Evolutionary conservation across 2,113 vertebrate genomes (phyloP), one percentile per base, ranked within the genome.

Genomic region (Perca schrenkii): DNA sequence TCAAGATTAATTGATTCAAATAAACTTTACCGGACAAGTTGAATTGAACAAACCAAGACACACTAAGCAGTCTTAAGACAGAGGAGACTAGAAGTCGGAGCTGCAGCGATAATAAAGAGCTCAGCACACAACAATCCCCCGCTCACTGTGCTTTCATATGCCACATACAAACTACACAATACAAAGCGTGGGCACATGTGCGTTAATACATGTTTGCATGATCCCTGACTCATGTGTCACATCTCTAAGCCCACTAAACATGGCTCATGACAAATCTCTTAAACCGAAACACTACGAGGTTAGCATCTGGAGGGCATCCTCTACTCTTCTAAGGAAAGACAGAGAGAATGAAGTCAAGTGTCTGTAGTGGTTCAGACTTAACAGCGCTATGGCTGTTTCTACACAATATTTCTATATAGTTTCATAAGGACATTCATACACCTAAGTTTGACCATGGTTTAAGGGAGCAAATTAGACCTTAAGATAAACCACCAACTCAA

Each of bases 251-350:
- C 56, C 54, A 1, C 77, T 69, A 83, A 79, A 87, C 85, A 43
- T 62, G 82, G 78, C 83, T 88, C 56, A 47, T 62, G 69, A 47
- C 63, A 86, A 89, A 87, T 91, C 82, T 88, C 78, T 88, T 90
- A 85, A 91, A 91, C 58, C 82, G 69, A 53, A 47, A 77, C 16
- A 61, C 8, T 7, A 67, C 14, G 74, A 66, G 50, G 73, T 65
- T 64, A 65, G 83, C 86, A 88, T 91, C 87, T 87, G 87, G 80
- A 85, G 31, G 28, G 28, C 8, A 25, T 31, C 6, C 36, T 49
- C 3, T 15, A 0, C n/a, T 56, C 22, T n/a, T 56, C 25, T 46
- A 3, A 50, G 31, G 56, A 40, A 49, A 43, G 21, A 62, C 1
- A 8, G n/a, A 43, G 10, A 31, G 6, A 36, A 14, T 11, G 40